Conservation (phyloP, 2,888 invertebrate genomes). For the Agrotis clavis region DNA sequence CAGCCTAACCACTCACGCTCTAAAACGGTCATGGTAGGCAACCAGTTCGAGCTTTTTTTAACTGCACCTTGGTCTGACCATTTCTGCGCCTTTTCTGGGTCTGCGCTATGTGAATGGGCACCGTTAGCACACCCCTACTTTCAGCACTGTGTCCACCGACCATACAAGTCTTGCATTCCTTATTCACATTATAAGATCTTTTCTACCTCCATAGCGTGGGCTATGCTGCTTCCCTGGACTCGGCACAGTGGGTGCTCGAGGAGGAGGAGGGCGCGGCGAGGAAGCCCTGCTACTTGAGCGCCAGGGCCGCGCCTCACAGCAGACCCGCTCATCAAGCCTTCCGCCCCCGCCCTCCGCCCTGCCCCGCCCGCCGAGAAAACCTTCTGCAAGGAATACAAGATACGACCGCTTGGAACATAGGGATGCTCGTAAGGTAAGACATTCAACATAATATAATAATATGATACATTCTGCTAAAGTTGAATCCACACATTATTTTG, state of each 20-base stretch:
- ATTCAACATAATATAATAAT: too few relatives aligned
- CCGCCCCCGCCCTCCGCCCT: slow-evolving; percentile 94
- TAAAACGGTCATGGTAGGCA: too few relatives aligned
- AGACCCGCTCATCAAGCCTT: slow-evolving; percentile 93
- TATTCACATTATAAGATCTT: neutral
- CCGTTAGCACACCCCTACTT: too few relatives aligned
- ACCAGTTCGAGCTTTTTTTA: too few relatives aligned
- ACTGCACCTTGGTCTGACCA: too few relatives aligned
- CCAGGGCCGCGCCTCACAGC: slow-evolving; percentile 94
- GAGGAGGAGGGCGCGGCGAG: slow-evolving; percentile 91
- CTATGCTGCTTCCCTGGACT: slow-evolving; percentile 95
- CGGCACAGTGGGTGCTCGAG: slow-evolving; percentile 84
- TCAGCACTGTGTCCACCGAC: too few relatives aligned
- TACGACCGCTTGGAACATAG: slow-evolving; percentile 92
- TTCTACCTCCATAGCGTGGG: slow-evolving; percentile 92
- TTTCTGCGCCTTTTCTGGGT: too few relatives aligned
- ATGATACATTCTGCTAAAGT: neutral
- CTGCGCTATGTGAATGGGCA: too few relatives aligned
- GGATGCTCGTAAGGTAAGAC: slow-evolving; percentile 84
- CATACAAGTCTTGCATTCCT: neutral
- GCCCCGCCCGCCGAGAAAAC: slow-evolving; percentile 93
- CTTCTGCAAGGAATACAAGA: slow-evolving; percentile 91
- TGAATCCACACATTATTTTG: too few relatives aligned
- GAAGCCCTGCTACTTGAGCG: slow-evolving; percentile 94
- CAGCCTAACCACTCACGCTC: too few relatives aligned